Base-by-base conservation (phyloP, 1,140 invertebrate genomes). In the Philaenus spumarius region DNA sequence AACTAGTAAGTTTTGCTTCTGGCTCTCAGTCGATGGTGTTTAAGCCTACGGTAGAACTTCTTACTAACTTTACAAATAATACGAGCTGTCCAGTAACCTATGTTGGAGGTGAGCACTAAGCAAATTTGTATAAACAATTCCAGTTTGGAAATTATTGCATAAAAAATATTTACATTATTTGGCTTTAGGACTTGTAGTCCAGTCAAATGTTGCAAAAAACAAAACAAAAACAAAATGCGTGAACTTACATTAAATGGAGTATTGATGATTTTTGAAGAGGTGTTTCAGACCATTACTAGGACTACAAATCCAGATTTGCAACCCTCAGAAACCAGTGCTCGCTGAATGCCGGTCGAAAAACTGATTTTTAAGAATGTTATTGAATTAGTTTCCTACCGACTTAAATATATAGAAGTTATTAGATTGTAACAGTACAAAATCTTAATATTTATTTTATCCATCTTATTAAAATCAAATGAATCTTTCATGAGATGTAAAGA, bases 1-100 rank as follows among this genome's bases (percentile, higher is more conserved):
- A 85, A 68, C 67, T 92, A 4, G 78, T 92, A 1, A 77, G 82
- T 37, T 83, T 87, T 60, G 83, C 82, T 2, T 80, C 82, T 55
- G 82, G 83, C 24, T 75, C 76, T n/a, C 72, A 81, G 15, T 84
- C 88, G 2, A 81, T 90, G 75, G 80, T 87, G 51, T 91, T 90
- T 70, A 87, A 86, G 66, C 87, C 90, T 1, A 82, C 84, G 0
- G 70, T 86, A 14, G 83, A 84, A 55, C 73, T 92, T 15, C 89
- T 86, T 64, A 76, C 75, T 3, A 70, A 73, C 56, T 79, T 75
- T 22, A 85, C 83, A 52, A 80, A 86, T 59, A 86, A 86, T 67
- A 82, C 78, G 52, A 72, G 71, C 15, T 80, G 79, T 65, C 85
- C 89, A 9, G 74, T 85, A 42, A 83, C 82, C 22, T 82, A 90